Percentiles rank a stretch among this genome's conserved stretches.
Evolutionary conservation across 2,113 vertebrate genomes (phyloP).

Genomic region (Syngnathus floridae): DNA sequence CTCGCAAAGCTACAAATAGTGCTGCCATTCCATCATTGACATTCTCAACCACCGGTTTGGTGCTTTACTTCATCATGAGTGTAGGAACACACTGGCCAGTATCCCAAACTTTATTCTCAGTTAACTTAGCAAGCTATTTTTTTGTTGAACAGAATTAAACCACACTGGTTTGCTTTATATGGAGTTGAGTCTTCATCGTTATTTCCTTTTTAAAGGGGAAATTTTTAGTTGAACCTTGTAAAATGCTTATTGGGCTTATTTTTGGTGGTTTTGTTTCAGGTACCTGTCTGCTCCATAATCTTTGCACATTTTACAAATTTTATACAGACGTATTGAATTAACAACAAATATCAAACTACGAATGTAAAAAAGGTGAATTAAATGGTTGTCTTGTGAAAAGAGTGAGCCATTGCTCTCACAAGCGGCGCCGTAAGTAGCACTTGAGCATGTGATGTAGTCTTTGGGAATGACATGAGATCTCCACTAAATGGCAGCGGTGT

Average conservation of each 20-base stretch:
- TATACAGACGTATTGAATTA: too few relatives aligned
- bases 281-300: not conserved
- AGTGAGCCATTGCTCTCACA: not conserved
- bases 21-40: constrained; percentile 9
- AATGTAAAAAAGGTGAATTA: too few relatives aligned
- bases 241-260: too few relatives aligned
- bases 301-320: not conserved
- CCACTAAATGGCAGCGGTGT: constrained; percentile 34
- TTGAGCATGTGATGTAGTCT: constrained; percentile 37
- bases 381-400: not conserved
- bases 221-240: too few relatives aligned
- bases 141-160: not conserved
- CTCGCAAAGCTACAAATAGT: constrained; percentile 14
- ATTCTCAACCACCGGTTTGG: constrained; percentile 17
- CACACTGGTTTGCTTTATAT: not conserved
- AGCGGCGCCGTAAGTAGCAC: constrained; percentile 6
- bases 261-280: not conserved
- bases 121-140: not conserved
- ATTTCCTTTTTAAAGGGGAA: too few relatives aligned
- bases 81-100: not conserved
- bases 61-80: not conserved
- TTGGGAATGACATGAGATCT: constrained; percentile 27
- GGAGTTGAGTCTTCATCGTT: too few relatives aligned
- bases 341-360: too few relatives aligned
- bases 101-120: not conserved